Conservation (phyloP, 1,140 invertebrate genomes). For the Whitmania pigra region DNA sequence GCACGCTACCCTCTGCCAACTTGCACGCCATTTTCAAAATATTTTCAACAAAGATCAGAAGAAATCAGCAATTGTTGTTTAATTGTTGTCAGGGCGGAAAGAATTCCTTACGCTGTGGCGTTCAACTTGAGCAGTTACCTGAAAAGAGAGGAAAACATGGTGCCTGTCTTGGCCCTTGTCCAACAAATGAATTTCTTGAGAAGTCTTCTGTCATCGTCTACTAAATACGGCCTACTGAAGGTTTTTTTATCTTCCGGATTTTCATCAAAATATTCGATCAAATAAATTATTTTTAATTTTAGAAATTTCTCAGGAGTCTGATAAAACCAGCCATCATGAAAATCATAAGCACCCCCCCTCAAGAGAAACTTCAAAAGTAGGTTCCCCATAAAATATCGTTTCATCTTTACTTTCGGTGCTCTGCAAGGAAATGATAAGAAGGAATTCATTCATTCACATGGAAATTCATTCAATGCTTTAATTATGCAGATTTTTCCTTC, state of each 20-base stretch:
- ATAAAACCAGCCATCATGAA: no score
- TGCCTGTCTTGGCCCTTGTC: slow-evolving; percentile 12
- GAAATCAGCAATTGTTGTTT: not conserved
- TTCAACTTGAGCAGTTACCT: slow-evolving; percentile 31
- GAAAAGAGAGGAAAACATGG: slow-evolving; percentile 28
- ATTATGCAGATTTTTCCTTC: no score
- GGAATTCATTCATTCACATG: no score
- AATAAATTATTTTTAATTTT: not conserved
- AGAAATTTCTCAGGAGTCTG: not conserved
- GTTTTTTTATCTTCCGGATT: not conserved
- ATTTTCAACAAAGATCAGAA: not conserved
- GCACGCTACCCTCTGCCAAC: no score
- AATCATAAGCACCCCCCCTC: not conserved
- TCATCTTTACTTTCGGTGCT: no score
- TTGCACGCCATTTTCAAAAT: no score
- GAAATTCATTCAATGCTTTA: no score
- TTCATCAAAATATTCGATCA: not conserved
- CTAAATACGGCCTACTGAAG: not conserved
- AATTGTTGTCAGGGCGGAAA: not conserved
- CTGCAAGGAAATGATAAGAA: no score
- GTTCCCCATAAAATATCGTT: not conserved
- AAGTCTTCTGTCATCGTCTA: not conserved
- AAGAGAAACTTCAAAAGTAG: not conserved
- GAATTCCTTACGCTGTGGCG: slow-evolving; percentile 28
- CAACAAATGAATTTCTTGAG: not conserved